Base-by-base conservation (phyloP, 1,140 invertebrate genomes). In the Pristionchus pacificus region DNA sequence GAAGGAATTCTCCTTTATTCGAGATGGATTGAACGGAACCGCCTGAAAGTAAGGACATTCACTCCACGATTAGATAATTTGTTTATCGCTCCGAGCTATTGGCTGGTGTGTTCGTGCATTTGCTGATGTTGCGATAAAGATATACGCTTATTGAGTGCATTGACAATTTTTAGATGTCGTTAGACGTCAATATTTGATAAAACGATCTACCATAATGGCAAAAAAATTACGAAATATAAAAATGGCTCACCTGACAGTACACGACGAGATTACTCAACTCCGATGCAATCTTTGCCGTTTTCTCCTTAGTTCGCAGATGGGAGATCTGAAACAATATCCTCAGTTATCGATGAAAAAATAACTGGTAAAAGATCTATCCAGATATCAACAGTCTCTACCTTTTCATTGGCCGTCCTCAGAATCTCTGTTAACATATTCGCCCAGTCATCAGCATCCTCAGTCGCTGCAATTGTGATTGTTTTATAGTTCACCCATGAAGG, bases 201-300 rank as follows among this genome's bases (percentile, higher is more conserved):
- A n/a, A n/a, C n/a, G n/a, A n/a, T n/a, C n/a, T 49, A 10, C 29
- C 28, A 71, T 15, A 74, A 19, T 19, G n/a, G 19, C n/a, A 19
- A 19, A n/a, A 57, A 57, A 57, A 57, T 19, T 19, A n/a, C 19
- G 55, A 57, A 57, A n/a, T 19, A 19, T 57, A 57, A n/a, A 19
- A 19, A 57, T n/a, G 55, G 19, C 55, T n/a, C 55, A 61, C 30
- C 27, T 61, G 60, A 33, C 75, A 77, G 30, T 77, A 71, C 2
- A 82, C 81, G 13, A 83, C 81, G 1, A 83, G 76, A 63, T 80
- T 81, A 1, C 82, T 84, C 3, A 83, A 61, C 59, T 83, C 82
- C 19, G 68, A 75, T 49, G 81, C 81, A 60, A 83, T 84, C 65
- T 74, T 66, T 15, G 77, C 65, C 38, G 76, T 70, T 64, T 83